Percentiles rank a stretch among this genome's conserved stretches.
phyloP scores from a whole-genome alignment of 1,140 invertebrate genomes.

The Drosophila rhopaloa region DNA sequence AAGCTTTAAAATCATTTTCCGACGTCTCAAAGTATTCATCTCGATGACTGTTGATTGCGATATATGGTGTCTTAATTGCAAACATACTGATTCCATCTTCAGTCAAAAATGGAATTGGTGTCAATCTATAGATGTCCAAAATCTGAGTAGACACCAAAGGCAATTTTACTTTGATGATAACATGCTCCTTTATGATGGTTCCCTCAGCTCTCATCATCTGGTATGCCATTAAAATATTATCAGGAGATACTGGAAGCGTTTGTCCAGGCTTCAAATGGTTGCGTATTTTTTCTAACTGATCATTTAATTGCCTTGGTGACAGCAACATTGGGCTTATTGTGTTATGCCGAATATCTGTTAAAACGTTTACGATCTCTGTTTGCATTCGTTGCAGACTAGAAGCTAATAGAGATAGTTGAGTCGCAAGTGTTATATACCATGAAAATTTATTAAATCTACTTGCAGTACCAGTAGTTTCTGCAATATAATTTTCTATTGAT shows the following conservation, averaged over 20 bases:
- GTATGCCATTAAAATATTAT: not conserved
- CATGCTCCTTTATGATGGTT: not conserved
- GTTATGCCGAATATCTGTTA: not conserved
- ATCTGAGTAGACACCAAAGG: not conserved
- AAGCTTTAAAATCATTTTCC: not conserved
- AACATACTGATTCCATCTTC: not conserved
- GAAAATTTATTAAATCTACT: too few species aligned
- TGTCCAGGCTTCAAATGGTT: not conserved
- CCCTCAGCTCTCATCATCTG: not conserved
- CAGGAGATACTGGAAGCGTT: not conserved
- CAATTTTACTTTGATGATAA: conserved; percentile 1
- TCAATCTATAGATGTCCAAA: not conserved
- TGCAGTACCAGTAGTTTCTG: too few species aligned
- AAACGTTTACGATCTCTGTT: too few species aligned
- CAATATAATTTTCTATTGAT: too few species aligned
- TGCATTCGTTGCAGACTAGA: too few species aligned
- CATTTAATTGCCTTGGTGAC: not conserved
- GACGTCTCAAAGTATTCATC: not conserved
- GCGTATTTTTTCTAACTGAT: not conserved
- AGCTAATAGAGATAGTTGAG: too few species aligned
- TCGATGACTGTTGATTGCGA: not conserved
- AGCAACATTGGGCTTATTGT: not conserved
- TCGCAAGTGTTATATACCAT: too few species aligned
- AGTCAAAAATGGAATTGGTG: not conserved
- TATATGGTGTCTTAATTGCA: not conserved